phyloP scores from a whole-genome alignment of 2,113 vertebrate genomes.

The Anhinga anhinga region DNA sequence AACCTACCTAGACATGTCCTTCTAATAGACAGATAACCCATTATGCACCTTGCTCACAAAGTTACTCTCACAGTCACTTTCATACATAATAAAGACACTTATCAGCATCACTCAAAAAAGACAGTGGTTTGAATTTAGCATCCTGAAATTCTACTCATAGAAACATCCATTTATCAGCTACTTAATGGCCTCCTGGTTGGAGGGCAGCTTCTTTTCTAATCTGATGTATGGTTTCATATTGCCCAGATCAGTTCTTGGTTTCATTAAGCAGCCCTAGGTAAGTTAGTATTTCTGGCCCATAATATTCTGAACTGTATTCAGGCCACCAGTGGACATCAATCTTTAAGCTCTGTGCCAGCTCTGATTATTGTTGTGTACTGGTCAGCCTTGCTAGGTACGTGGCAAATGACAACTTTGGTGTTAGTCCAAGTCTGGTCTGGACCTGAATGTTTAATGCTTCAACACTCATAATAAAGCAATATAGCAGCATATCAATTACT shows the following conservation, averaged over 20 bases:
- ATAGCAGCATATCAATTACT: slow-evolving; percentile 32
- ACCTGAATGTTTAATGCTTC: background rate
- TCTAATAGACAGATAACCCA: background rate
- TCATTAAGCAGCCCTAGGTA: background rate
- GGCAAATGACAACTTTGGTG: background rate
- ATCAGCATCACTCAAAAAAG: background rate
- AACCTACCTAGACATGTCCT: background rate
- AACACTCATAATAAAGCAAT: slow-evolving; percentile 7
- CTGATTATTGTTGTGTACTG: background rate
- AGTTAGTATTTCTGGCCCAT: background rate
- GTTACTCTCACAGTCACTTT: background rate
- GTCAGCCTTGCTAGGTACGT: background rate
- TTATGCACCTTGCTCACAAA: background rate
- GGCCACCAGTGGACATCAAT: background rate
- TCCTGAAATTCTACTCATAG: background rate
- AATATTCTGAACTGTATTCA: background rate
- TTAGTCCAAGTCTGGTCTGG: background rate
- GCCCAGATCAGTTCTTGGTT: background rate
- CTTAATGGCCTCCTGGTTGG: background rate
- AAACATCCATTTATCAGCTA: background rate
- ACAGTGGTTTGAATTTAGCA: background rate
- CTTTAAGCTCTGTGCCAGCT: background rate
- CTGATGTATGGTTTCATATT: background rate
- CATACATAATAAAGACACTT: background rate
- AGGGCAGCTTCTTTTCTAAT: background rate